Conservation (phyloP, 1,140 invertebrate genomes). For the Lordiphosa collinella region DNA sequence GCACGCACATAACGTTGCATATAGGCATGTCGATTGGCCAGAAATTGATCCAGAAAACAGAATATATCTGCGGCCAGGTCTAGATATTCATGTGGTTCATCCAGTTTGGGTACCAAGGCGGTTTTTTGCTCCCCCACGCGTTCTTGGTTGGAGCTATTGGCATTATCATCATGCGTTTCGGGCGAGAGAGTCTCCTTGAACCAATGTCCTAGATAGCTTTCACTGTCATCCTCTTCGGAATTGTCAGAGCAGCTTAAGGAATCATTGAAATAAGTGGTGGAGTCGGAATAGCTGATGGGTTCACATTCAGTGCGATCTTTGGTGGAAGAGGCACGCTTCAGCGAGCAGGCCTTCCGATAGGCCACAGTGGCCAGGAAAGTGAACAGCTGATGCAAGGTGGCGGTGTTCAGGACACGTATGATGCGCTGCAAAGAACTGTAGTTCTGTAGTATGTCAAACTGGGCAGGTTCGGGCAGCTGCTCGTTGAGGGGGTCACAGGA, state of each 20-base stretch:
- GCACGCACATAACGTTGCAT: slow-evolving; percentile 82
- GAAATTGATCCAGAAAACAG: slow-evolving; percentile 72
- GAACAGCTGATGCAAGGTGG: slow-evolving; percentile 87
- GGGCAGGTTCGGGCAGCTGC: slow-evolving; percentile 79
- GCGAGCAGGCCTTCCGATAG: slow-evolving; percentile 92
- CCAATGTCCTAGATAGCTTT: slow-evolving; percentile 94
- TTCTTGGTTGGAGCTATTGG: slow-evolving; percentile 79
- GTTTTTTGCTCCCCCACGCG: slow-evolving; percentile 79
- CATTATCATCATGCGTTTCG: slow-evolving; percentile 84
- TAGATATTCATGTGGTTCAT: slow-evolving; percentile 88
- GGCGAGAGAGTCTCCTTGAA: slow-evolving; percentile 94
- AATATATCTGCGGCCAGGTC: slow-evolving; percentile 76
- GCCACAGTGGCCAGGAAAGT: slow-evolving; percentile 93
- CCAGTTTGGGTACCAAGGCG: slow-evolving; percentile 90
- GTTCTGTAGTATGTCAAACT: slow-evolving; percentile 76
- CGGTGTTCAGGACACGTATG: slow-evolving; percentile 78
- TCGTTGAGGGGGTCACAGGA: slow-evolving; percentile 82
- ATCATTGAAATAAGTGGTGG: slow-evolving; percentile 95
- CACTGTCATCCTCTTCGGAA: slow-evolving; percentile 92
- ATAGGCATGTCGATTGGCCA: slow-evolving; percentile 79
- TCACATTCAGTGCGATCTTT: slow-evolving; percentile 89
- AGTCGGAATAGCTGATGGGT: slow-evolving; percentile 91
- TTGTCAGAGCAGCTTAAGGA: slow-evolving; percentile 93
- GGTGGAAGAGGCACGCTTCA: slow-evolving; percentile 85
- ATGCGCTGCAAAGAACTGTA: slow-evolving; percentile 81